Evolutionary conservation across 2,797 vertebrate species (phyloP), one percentile per base, ranked within the genome.

Genomic region (Pygocentrus nattereri): DNA sequence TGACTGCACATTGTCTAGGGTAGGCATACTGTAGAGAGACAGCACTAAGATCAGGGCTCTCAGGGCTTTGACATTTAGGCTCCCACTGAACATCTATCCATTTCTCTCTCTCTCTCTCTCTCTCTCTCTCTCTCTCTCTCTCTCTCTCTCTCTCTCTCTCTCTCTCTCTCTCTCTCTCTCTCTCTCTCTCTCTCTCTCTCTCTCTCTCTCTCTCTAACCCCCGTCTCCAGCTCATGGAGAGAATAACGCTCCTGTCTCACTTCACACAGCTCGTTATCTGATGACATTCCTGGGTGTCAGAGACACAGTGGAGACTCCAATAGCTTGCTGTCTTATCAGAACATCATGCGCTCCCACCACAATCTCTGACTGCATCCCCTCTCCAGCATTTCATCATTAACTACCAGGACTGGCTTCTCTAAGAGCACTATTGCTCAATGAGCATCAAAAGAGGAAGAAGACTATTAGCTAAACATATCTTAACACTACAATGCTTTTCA

Each of bases 361-460:
- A 62, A 41, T 58, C 70, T 59, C 78, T 61, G 69, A 82, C 74
- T 82, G 64, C 72, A 84, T 52, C 56, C n/a, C 50, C 27, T 82
- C 65, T 52, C 23, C 80, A 74, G 72, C 64, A 50, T 75, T 86
- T 83, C 58, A 74, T 50, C 62, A 70, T 52, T 74, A 69, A 59
- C 62, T 61, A 58, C 61, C 76, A 82, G 44, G 76, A 44, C 72
- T 47, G 61, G 21, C 58, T 52, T 8, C 50, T 73, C 62, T 65
- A 34, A 54, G 77, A 82, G 58, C 54, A 44, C 69, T 76, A n/a
- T 73, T 34, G 70, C 92, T 89, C 92, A 93, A 74, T 56, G n/a
- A 74, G 91, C 90, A 92, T 91, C 90, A 91, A 90, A 91, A 86
- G 38, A 75, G 61, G 13, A 54, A 67, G 16, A 54, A 52, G 47